These are phyloP conservation scores for Sylvilagus bachmani DNA, from an alignment of 2,113 vertebrate genomes.

Conservation along the genomic window DNA sequence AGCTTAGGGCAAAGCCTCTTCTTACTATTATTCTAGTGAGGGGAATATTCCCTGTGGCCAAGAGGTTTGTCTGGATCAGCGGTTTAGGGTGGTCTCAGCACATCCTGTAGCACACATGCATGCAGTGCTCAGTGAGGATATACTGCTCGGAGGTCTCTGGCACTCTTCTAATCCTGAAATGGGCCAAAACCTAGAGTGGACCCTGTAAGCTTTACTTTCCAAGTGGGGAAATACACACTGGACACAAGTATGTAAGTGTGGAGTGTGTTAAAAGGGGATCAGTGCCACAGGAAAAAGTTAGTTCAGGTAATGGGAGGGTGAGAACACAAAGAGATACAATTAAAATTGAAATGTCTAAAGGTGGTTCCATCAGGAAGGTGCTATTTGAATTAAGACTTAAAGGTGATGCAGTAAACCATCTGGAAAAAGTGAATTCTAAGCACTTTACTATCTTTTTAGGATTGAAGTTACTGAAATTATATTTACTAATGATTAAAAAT, in stretches of 20 bases:
- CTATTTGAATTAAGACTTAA: not conserved
- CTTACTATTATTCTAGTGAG: not conserved
- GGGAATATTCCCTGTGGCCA: too few species aligned
- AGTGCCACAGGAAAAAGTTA: not conserved
- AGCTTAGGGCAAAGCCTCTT: not conserved
- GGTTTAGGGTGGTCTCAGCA: accelerated
- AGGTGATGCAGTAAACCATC: not conserved
- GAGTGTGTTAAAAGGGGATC: not conserved
- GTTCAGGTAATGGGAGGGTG: not conserved
- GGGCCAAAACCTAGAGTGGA: not conserved
- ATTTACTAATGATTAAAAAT: conserved; percentile 18
- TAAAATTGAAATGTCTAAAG: not conserved
- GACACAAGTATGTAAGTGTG: not conserved
- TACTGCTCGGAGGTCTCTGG: not conserved
- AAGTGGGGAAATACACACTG: not conserved
- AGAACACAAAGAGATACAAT: not conserved
- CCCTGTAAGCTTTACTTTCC: not conserved
- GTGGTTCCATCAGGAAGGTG: not conserved
- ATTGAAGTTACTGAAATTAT: conserved; percentile 4
- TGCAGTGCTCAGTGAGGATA: not conserved
- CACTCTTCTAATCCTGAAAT: not conserved
- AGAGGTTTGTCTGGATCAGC: not conserved
- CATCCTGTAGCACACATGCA: accelerated
- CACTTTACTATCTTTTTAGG: not conserved
- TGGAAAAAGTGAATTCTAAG: not conserved